phyloP scores from a whole-genome alignment of 1,140 invertebrate species.

The Leptestheria dahalacensis region DNA sequence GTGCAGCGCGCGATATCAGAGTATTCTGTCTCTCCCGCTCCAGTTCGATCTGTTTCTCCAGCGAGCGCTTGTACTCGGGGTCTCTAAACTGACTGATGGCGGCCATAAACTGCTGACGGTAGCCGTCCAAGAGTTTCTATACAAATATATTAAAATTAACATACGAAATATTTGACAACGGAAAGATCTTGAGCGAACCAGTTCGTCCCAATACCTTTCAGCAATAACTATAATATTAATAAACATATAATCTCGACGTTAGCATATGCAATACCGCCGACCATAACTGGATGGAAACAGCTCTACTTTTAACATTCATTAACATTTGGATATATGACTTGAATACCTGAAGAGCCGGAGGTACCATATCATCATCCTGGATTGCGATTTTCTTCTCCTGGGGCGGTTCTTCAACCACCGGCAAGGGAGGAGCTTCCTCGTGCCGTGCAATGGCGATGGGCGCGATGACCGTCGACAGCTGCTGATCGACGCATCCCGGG shows the following conservation, averaged over 20 bases:
- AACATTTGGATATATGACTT: too few species aligned
- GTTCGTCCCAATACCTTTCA: too few species aligned
- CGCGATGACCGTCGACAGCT: slow-evolving; percentile 51
- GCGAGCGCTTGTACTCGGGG: slow-evolving; percentile 49
- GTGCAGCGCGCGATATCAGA: not conserved
- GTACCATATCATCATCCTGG: not conserved
- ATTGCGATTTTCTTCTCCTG: slow-evolving; percentile 1
- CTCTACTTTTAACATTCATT: too few species aligned
- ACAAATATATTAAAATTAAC: slow-evolving; percentile 47
- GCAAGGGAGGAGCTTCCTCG: slow-evolving; percentile 54
- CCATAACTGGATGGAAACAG: too few species aligned
- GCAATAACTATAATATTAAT: too few species aligned
- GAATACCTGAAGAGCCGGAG: not conserved
- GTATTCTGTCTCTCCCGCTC: slow-evolving; percentile 42
- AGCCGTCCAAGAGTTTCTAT: slow-evolving; percentile 68
- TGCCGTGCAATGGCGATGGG: slow-evolving; percentile 37
- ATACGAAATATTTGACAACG: not conserved
- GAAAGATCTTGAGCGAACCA: too few species aligned
- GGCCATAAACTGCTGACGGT: slow-evolving; percentile 63
- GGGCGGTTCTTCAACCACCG: not conserved
- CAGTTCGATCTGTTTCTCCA: slow-evolving; percentile 59
- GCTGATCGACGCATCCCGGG: slow-evolving; percentile 77
- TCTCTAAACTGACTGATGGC: slow-evolving; percentile 67
- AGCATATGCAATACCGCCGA: too few species aligned
- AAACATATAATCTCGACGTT: not conserved